These are phyloP conservation scores for Melieria crassipennis DNA, from an alignment of 2,888 invertebrate genomes.

Conservation along the genomic window DNA sequence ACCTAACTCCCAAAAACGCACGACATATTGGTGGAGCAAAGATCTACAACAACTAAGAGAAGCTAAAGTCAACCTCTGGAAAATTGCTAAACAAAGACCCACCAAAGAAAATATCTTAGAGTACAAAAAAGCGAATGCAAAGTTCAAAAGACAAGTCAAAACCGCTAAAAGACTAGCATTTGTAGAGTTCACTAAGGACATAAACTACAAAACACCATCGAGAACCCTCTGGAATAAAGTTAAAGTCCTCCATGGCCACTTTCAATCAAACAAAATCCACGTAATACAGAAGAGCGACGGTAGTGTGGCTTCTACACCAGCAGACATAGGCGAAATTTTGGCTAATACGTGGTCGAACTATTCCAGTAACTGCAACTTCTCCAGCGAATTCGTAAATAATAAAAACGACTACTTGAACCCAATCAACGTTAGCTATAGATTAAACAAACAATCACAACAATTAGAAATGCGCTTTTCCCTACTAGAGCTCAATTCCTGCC, in stretches of 20 bases:
- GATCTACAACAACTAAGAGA: background rate
- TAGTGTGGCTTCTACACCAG: background rate
- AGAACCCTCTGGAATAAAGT: constrained; percentile 18
- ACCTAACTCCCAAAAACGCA: background rate
- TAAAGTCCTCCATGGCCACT: background rate
- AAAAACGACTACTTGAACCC: no score
- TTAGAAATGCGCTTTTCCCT: no score
- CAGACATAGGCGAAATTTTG: background rate
- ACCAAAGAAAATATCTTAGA: constrained; percentile 2
- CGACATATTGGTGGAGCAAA: constrained; percentile 13
- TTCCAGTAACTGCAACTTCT: background rate
- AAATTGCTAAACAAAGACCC: background rate
- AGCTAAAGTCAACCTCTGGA: constrained; percentile 6
- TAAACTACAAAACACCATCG: background rate
- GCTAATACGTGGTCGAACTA: background rate
- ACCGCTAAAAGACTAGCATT: constrained; percentile 6
- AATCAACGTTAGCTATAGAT: no score
- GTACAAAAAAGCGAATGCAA: constrained; percentile 22
- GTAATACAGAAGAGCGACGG: background rate
- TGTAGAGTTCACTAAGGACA: constrained; percentile 7
- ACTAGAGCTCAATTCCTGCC: no score
- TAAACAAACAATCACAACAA: no score
- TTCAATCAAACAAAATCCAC: background rate
- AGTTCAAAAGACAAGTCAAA: constrained; percentile 23
- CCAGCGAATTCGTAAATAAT: no score